Percentiles rank a stretch among this genome's conserved stretches.
Evolutionary conservation across 2,888 invertebrate species (phyloP).

Genomic region (Brassicogethes aeneus): DNA sequence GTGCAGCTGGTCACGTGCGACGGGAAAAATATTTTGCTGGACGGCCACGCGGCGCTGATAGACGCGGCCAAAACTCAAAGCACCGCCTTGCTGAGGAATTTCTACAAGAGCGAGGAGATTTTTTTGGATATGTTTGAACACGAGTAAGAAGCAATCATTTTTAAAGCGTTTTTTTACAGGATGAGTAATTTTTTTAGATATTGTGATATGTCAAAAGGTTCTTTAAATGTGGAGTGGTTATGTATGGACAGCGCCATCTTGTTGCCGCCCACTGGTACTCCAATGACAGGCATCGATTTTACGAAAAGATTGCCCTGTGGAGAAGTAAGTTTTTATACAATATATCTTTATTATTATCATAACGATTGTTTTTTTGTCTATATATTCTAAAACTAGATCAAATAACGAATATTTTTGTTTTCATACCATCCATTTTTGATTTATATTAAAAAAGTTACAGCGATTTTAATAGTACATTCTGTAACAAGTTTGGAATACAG

Average conservation of each 20-base stretch:
- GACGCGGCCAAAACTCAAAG: slow-evolving; percentile 71
- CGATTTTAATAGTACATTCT: no score
- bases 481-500: no score
- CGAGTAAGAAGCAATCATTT: slow-evolving; percentile 55
- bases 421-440: no score
- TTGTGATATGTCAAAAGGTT: slow-evolving; percentile 81
- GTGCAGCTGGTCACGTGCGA: slow-evolving; percentile 54
- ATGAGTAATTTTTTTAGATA: slow-evolving; percentile 44
- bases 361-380: no score
- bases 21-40: slow-evolving; percentile 53
- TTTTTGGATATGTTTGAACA: slow-evolving; percentile 99
- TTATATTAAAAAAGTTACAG: no score
- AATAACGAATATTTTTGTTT: no score
- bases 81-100: slow-evolving; percentile 77
- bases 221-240: slow-evolving; percentile 86
- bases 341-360: no score
- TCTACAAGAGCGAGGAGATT: slow-evolving; percentile 96
- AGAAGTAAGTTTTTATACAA: slow-evolving; percentile 64
- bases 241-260: slow-evolving; percentile 95
- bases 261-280: slow-evolving; percentile 90
- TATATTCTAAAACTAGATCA: no score
- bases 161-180: background rate
- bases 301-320: slow-evolving; percentile 92
- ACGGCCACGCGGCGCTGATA: slow-evolving; percentile 57
- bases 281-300: slow-evolving; percentile 91